Evolutionary conservation across 2,888 invertebrate species (phyloP).

Genomic region (Chymomyza fuscimana): DNA sequence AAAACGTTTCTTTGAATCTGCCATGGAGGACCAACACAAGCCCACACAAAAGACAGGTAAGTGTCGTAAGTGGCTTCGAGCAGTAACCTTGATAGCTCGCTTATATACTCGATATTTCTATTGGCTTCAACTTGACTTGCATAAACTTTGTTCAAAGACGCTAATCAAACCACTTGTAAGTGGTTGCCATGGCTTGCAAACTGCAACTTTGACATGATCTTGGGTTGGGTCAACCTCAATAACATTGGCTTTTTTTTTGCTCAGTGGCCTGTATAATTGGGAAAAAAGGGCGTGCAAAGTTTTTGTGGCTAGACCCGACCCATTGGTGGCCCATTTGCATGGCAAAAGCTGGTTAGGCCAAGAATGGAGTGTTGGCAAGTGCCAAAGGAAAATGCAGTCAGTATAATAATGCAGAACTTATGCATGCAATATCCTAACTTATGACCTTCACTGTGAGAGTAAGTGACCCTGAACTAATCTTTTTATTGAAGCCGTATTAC

Average conservation of each 20-base stretch:
- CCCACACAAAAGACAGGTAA: slow-evolving; percentile 91
- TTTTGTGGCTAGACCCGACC: slow-evolving; percentile 14
- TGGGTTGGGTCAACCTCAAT: not conserved
- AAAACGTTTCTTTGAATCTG: slow-evolving; percentile 96
- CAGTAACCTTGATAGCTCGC: not conserved
- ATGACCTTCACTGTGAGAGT: slow-evolving; percentile 28
- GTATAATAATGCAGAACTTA: slow-evolving; percentile 39
- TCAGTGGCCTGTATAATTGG: slow-evolving; percentile 59
- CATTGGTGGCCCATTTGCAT: slow-evolving; percentile 46
- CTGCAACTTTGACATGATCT: slow-evolving; percentile 2
- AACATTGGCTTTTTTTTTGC: slow-evolving; percentile 13
- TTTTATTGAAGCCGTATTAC: no score
- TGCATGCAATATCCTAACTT: slow-evolving; percentile 47
- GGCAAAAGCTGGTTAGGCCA: slow-evolving; percentile 26
- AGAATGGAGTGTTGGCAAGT: not conserved
- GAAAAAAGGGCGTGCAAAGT: slow-evolving; percentile 38
- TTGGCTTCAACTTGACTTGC: not conserved
- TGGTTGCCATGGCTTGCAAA: slow-evolving; percentile 10
- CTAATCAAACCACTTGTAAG: slow-evolving; percentile 32
- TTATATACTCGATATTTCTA: not conserved
- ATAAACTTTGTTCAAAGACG: not conserved
- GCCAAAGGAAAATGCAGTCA: slow-evolving; percentile 14
- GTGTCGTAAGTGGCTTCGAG: slow-evolving; percentile 21
- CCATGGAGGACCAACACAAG: slow-evolving; percentile 95
- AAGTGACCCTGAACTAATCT: not conserved